These are phyloP conservation scores for Drosophila fulvimacula DNA, from an alignment of 2,888 invertebrate species.

Conservation along the genomic window DNA sequence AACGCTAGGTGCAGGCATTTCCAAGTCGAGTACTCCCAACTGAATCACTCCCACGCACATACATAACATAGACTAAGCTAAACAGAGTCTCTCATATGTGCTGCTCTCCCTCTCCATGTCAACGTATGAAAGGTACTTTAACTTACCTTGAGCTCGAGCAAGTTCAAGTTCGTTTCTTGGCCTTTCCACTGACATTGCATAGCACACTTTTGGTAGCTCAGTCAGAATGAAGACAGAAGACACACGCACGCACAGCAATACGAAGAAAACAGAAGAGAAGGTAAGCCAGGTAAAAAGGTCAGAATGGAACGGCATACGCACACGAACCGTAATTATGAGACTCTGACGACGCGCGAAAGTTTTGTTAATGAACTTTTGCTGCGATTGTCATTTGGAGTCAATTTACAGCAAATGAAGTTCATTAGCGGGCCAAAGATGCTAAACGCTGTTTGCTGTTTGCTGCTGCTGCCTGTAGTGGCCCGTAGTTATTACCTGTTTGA, in stretches of 20 bases:
- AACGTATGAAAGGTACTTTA: not conserved
- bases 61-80: no score
- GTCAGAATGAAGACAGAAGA: not conserved
- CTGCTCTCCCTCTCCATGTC: not conserved
- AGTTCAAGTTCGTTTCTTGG: constrained; percentile 57
- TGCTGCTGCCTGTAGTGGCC: not conserved
- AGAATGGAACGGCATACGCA: constrained; percentile 47
- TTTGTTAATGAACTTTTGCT: constrained; percentile 67
- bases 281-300: constrained; percentile 36
- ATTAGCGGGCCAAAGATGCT: constrained; percentile 47
- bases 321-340: constrained; percentile 56
- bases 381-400: constrained; percentile 59
- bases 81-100: no score
- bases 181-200: constrained; percentile 29
- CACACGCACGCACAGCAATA: not conserved
- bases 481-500: constrained; percentile 5
- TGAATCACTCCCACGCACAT: not conserved
- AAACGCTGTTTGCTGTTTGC: constrained; percentile 32
- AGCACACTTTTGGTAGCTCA: constrained; percentile 10
- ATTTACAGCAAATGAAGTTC: constrained; percentile 66
- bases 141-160: constrained; percentile 20
- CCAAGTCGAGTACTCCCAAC: not conserved
- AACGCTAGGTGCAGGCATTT: not conserved
- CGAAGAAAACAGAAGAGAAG: constrained; percentile 2
- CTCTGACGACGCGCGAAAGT: constrained; percentile 54